Conservation (phyloP, 2,797 vertebrate species). For the Sebastes reedi region DNA sequence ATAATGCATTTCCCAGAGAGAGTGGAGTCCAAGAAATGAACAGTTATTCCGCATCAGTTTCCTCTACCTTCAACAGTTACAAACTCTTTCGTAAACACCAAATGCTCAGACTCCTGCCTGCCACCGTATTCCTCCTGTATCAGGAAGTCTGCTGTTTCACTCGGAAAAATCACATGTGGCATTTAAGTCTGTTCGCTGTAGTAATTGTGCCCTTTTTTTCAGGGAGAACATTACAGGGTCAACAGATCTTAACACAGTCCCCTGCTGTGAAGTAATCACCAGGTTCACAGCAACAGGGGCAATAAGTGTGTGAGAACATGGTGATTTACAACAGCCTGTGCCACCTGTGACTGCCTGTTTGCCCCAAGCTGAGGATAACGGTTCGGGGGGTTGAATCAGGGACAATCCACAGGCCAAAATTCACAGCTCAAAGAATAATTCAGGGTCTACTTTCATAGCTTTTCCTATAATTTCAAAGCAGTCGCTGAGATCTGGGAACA, state of each 20-base stretch:
- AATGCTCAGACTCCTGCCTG: conserved; percentile 1
- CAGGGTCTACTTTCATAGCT: neutral
- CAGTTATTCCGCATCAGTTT: conserved; percentile 55
- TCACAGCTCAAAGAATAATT: neutral
- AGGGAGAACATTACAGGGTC: conserved; percentile 36
- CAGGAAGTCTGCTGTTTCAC: neutral
- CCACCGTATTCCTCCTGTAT: neutral
- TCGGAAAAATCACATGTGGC: conserved; percentile 26
- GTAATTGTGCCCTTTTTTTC: conserved; percentile 29
- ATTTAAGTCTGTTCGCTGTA: conserved; percentile 4
- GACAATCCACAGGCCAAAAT: neutral
- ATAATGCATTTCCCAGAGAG: conserved; percentile 79
- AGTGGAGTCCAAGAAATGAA: conserved; percentile 66
- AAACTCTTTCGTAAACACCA: conserved; percentile 24
- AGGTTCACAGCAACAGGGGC: conserved; percentile 44
- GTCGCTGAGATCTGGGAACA: too few relatives aligned
- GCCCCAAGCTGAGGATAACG: conserved; percentile 27
- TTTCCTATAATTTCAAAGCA: neutral
- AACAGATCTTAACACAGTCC: conserved; percentile 34
- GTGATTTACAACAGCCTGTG: conserved; percentile 56
- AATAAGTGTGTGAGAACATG: conserved; percentile 28
- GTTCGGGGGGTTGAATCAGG: conserved; percentile 3
- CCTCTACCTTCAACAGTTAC: conserved; percentile 13
- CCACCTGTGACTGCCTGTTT: conserved; percentile 63
- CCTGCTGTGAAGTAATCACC: conserved; percentile 41